Conservation (phyloP, 2,797 vertebrate genomes). For the Parauchenoglanis ngamensis region DNA sequence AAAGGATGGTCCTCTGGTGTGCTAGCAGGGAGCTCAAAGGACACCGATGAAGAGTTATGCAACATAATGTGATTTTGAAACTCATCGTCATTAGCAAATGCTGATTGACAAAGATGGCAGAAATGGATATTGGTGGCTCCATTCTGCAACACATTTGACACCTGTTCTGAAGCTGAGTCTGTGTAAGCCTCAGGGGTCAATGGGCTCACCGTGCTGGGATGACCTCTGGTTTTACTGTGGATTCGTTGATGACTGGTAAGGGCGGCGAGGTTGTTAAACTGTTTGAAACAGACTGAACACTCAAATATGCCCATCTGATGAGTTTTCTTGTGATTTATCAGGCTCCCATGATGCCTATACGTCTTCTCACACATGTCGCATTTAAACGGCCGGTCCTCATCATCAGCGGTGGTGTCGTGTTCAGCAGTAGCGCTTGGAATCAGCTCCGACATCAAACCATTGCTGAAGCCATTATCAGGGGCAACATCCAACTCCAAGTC, state of each 20-base stretch:
- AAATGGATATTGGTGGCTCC: conserved; percentile 64
- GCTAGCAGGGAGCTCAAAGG: conserved; percentile 68
- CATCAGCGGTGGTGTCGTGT: conserved; percentile 61
- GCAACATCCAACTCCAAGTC: conserved; percentile 51
- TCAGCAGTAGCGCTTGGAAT: conserved; percentile 62
- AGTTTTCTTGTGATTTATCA: conserved; percentile 80
- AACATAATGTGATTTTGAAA: conserved; percentile 80
- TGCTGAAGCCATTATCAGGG: conserved; percentile 47
- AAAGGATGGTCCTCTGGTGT: conserved; percentile 67
- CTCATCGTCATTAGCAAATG: conserved; percentile 74
- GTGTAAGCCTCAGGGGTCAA: conserved; percentile 44
- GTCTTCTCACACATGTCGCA: conserved; percentile 78
- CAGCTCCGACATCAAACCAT: conserved; percentile 45
- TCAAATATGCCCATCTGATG: conserved; percentile 79
- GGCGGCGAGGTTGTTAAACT: conserved; percentile 84
- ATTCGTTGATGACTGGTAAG: conserved; percentile 86
- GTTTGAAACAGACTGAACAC: conserved; percentile 78
- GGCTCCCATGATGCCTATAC: conserved; percentile 78
- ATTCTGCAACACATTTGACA: conserved; percentile 61
- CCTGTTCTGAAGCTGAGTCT: conserved; percentile 57
- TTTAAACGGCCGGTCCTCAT: conserved; percentile 70
- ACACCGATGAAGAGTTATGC: conserved; percentile 77
- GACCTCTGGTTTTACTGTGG: conserved; percentile 71
- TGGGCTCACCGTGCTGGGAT: conserved; percentile 39
- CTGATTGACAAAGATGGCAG: conserved; percentile 79